Percentiles rank a stretch among this genome's conserved stretches.
Conservation (phyloP, 2,797 vertebrate species). For the Tragelaphus eurycerus region DNA sequence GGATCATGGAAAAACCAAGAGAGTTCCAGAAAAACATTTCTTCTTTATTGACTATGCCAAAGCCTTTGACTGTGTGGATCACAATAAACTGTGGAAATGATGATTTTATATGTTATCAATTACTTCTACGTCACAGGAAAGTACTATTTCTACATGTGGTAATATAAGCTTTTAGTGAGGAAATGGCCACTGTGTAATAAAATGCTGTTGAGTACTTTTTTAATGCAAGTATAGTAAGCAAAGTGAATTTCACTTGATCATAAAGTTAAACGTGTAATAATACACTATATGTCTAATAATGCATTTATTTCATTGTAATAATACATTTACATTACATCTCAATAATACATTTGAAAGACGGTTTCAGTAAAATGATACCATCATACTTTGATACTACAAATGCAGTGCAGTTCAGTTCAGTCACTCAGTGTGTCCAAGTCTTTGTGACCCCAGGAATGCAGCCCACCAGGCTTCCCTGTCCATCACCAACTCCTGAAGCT, state of each 20-base stretch:
- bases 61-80: too few relatives aligned
- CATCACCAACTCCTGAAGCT: neutral
- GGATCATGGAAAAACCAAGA: too few relatives aligned
- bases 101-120: neutral
- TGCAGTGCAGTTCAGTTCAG: neutral
- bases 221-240: neutral
- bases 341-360: neutral
- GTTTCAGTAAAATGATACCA: neutral
- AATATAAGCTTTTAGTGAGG: neutral
- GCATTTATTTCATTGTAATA: neutral
- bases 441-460: neutral
- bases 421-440: neutral
- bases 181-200: neutral
- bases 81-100: neutral
- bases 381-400: neutral
- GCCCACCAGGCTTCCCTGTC: neutral
- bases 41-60: too few relatives aligned
- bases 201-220: neutral
- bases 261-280: neutral
- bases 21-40: too few relatives aligned
- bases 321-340: neutral
- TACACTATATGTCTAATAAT: neutral
- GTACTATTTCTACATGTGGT: neutral
- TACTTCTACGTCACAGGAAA: neutral
- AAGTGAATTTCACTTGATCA: neutral